Evolutionary conservation across 2,113 vertebrate genomes (phyloP).

Genomic region (Tachuris rubrigastra): DNA sequence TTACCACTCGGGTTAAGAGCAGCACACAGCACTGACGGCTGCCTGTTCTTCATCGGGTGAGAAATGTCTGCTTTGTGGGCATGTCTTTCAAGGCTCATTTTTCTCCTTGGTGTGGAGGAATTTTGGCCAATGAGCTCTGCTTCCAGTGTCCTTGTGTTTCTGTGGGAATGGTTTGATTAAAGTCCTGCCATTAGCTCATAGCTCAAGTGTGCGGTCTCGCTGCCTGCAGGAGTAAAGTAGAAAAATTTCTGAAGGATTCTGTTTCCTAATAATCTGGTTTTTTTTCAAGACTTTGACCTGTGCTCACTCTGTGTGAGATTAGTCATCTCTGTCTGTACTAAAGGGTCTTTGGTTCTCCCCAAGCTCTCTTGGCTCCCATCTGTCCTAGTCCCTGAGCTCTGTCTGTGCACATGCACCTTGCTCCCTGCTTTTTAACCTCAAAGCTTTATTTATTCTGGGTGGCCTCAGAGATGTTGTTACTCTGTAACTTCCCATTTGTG

Average conservation of each 20-base stretch:
- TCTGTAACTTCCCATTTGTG: neutral
- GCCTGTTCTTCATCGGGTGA: neutral
- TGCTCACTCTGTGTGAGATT: neutral
- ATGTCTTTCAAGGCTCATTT: neutral
- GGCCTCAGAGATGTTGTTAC: neutral
- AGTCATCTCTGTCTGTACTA: neutral
- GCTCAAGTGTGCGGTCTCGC: neutral
- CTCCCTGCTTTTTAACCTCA: neutral
- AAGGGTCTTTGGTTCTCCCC: neutral
- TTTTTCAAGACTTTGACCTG: neutral
- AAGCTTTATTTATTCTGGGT: neutral
- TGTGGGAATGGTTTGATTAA: slow-evolving; percentile 1
- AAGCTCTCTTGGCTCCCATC: neutral
- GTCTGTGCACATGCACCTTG: rapidly evolving
- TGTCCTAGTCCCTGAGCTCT: neutral
- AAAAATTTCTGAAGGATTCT: slow-evolving; percentile 6
- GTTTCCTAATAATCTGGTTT: neutral
- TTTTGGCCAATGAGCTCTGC: neutral
- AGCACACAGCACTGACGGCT: rapidly evolving
- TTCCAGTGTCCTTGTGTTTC: neutral
- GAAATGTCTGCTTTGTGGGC: neutral
- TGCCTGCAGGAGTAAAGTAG: neutral
- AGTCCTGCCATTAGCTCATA: neutral
- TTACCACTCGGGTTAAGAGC: neutral
- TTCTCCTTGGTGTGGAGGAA: neutral